These are phyloP conservation scores for Drosophila putrida DNA, from an alignment of 2,888 invertebrate species.

Conservation along the genomic window DNA sequence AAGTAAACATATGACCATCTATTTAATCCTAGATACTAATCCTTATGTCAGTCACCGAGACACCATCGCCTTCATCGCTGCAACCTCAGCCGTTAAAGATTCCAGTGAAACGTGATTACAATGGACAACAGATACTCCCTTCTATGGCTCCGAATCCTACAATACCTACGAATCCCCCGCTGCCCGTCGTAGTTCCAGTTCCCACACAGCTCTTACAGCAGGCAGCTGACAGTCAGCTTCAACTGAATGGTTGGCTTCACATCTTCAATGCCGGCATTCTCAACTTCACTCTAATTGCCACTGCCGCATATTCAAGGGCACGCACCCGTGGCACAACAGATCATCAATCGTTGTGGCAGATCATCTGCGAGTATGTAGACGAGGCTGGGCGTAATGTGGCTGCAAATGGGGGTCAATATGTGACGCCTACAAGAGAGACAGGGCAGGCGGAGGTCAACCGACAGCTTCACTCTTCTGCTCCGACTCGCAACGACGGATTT, in stretches of 20 bases:
- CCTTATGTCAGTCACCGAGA: neutral
- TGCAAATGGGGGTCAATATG: slow-evolving; percentile 50
- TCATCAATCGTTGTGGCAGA: slow-evolving; percentile 60
- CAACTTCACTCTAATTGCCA: slow-evolving; percentile 67
- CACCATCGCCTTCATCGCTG: neutral
- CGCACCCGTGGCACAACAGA: slow-evolving; percentile 53
- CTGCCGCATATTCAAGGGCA: slow-evolving; percentile 60
- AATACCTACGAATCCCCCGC: neutral
- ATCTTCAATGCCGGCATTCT: slow-evolving; percentile 69
- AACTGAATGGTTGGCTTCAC: slow-evolving; percentile 60
- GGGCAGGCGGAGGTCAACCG: slow-evolving; percentile 4
- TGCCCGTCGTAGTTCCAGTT: slow-evolving; percentile 14
- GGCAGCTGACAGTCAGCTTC: slow-evolving; percentile 37
- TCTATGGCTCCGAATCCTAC: neutral
- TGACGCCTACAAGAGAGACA: slow-evolving; percentile 10
- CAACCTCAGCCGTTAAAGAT: slow-evolving; percentile 8
- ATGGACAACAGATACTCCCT: slow-evolving; percentile 26
- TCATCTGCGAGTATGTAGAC: slow-evolving; percentile 65
- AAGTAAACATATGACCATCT: slow-evolving; percentile 19
- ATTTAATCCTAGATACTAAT: neutral
- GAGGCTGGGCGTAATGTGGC: slow-evolving; percentile 61
- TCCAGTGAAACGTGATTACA: slow-evolving; percentile 50
- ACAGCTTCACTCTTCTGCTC: slow-evolving; percentile 7
- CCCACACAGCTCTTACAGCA: slow-evolving; percentile 34
- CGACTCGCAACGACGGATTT: slow-evolving; percentile 4